Conservation (phyloP, 1,140 invertebrate species). For the Drosophila athabasca region DNA sequence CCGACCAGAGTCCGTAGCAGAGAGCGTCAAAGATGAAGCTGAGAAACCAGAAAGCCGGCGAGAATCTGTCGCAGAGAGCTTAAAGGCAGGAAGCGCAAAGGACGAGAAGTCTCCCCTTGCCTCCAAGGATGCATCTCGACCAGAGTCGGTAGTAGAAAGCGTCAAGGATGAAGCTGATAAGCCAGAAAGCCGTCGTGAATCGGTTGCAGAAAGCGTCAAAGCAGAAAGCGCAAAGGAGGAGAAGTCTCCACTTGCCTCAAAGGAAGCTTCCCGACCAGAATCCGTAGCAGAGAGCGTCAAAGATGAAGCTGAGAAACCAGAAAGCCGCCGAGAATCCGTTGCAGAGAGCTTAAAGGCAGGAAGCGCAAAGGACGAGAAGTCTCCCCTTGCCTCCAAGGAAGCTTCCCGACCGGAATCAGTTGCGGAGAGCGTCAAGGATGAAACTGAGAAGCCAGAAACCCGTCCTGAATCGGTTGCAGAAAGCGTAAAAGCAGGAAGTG, state of each 20-base stretch:
- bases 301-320: conserved; percentile 11
- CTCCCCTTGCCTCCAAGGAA: no score
- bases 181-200: conserved; percentile 22
- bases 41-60: conserved; percentile 11
- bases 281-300: background rate
- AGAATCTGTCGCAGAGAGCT: conserved; percentile 15
- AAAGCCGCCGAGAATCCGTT: conserved; percentile 9
- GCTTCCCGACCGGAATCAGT: no score
- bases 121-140: conserved; percentile 1
- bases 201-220: conserved; percentile 18
- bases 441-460: no score
- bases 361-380: background rate
- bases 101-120: background rate
- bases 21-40: background rate
- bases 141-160: background rate
- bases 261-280: conserved; percentile 16
- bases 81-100: background rate
- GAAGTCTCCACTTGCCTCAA: conserved; percentile 1
- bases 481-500: no score
- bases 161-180: background rate
- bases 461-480: no score
- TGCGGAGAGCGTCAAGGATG: no score
- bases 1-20: background rate
- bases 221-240: conserved; percentile 6
- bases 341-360: conserved; percentile 16